Evolutionary conservation across 2,113 vertebrate genomes (phyloP), one percentile per base, ranked within the genome.

Genomic region (Illadopsis cleaveri): DNA sequence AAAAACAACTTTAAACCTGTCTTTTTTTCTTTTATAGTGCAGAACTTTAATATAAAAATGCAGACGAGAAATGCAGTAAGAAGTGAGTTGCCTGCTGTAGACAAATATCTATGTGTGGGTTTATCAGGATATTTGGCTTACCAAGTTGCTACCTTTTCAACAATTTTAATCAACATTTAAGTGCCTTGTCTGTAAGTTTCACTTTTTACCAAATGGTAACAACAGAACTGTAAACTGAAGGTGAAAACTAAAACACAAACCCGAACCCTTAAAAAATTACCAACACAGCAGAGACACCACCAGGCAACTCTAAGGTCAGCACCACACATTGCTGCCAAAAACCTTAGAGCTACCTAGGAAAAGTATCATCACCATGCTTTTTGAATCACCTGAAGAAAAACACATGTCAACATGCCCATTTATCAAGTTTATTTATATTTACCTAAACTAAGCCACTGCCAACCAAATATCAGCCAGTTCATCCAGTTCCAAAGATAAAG

Each of bases 391-490:
- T 57, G 33, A 77, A 70, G 23, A n/a, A 2, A 18, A 92, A 68
- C 1, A 1, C 2, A 1, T 9, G 11, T 23, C 60, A 70, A 35
- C 37, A 15, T 1, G 3, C 5, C 12, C 37, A 66, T 53, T 60
- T 60, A 57, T 38, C 57, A 82, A 47, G 7, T 27, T 80, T 51
- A 54, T 28, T 35, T 12, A 19, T 7, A 48, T 37, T 7, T 10
- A 7, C 42, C 24, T 31, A 40, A 80, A 94, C 35, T n/a, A 65
- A 64, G 38, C 10, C 42, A 80, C 27, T 27, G 30, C 16, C 37
- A 80, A 58, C 12, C 22, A 62, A 79, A 2, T 28, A 72, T 9
- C 16, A 38, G 30, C 24, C 44, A 58, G 37, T 31, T 40, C 28
- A n/a, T 4, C 5, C 33, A 31, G 30, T 33, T 79, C 51, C 61